These are phyloP conservation scores for Cotesia chilonis DNA, from an alignment of 1,140 invertebrate species.

Conservation along the genomic window DNA sequence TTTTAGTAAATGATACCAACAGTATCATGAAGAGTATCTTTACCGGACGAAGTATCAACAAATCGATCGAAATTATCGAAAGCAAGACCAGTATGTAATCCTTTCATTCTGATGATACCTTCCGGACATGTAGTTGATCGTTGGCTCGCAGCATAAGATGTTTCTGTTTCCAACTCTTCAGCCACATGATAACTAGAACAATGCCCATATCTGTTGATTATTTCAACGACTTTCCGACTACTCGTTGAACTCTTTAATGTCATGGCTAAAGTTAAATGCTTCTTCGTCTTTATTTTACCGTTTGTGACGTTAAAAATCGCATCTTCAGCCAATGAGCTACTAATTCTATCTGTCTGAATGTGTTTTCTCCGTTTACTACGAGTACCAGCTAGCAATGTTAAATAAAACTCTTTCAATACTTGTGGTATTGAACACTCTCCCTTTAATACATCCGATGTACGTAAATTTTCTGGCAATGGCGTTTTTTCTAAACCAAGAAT, in stretches of 20 bases:
- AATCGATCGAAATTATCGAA: constrained; percentile 55
- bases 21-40: constrained; percentile 20
- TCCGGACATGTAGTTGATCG: constrained; percentile 41
- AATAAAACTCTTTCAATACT: constrained; percentile 42
- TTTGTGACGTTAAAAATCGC: neutral
- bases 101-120: constrained; percentile 36
- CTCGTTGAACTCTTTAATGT: constrained; percentile 54
- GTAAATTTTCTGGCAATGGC: constrained; percentile 37
- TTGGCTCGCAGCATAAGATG: constrained; percentile 35
- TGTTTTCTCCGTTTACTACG: constrained; percentile 37
- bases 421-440: constrained; percentile 41
- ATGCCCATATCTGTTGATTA: constrained; percentile 30
- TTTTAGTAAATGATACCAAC: constrained; percentile 26
- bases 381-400: constrained; percentile 35
- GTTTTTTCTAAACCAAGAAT: constrained; percentile 30
- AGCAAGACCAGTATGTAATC: constrained; percentile 46
- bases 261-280: constrained; percentile 51
- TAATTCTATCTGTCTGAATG: constrained; percentile 37
- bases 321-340: constrained; percentile 18
- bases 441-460: constrained; percentile 35
- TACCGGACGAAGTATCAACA: constrained; percentile 19
- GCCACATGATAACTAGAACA: constrained; percentile 28
- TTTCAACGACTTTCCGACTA: constrained; percentile 49
- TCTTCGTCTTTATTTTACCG: constrained; percentile 43
- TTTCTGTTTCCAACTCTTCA: constrained; percentile 37